phyloP scores from a whole-genome alignment of 64 coral and sea anemone genomes.

The Pachyseris speciosa region DNA sequence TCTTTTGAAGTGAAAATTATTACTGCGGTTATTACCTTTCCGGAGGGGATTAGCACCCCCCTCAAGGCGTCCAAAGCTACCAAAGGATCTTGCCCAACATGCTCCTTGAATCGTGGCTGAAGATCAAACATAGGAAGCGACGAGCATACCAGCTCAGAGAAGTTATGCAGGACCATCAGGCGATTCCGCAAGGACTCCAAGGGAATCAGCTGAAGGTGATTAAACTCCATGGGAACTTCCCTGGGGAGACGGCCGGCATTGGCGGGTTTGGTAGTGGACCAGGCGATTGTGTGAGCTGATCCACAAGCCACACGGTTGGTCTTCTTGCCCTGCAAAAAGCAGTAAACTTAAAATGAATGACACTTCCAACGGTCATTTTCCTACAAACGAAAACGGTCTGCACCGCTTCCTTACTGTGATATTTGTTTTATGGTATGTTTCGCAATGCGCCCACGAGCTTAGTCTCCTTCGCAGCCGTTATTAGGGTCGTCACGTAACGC shows the following conservation, averaged over 20 bases:
- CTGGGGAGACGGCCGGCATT: slow-evolving; percentile 90
- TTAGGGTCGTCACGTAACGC: too few relatives aligned
- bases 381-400: too few relatives aligned
- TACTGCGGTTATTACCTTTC: slow-evolving; percentile 65
- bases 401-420: too few relatives aligned
- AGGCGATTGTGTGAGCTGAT: slow-evolving; percentile 96
- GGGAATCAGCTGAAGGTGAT: slow-evolving; percentile 81
- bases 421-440: too few relatives aligned
- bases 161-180: slow-evolving; percentile 92
- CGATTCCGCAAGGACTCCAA: slow-evolving; percentile 77
- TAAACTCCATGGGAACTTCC: slow-evolving; percentile 95
- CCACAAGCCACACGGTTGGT: slow-evolving; percentile 96
- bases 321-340: slow-evolving; percentile 86
- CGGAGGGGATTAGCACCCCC: slow-evolving; percentile 85
- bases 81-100: slow-evolving; percentile 52
- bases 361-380: too few relatives aligned
- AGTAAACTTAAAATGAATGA: too few relatives aligned
- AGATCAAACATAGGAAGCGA: slow-evolving; percentile 94
- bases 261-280: slow-evolving; percentile 97
- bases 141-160: slow-evolving; percentile 97
- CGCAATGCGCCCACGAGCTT: too few relatives aligned
- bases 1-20: too few relatives aligned
- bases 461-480: too few relatives aligned
- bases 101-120: slow-evolving; percentile 66
- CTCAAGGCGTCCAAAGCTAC: slow-evolving; percentile 82